Conservation (phyloP, 2,888 invertebrate genomes). For the Ophioninae sp. region DNA sequence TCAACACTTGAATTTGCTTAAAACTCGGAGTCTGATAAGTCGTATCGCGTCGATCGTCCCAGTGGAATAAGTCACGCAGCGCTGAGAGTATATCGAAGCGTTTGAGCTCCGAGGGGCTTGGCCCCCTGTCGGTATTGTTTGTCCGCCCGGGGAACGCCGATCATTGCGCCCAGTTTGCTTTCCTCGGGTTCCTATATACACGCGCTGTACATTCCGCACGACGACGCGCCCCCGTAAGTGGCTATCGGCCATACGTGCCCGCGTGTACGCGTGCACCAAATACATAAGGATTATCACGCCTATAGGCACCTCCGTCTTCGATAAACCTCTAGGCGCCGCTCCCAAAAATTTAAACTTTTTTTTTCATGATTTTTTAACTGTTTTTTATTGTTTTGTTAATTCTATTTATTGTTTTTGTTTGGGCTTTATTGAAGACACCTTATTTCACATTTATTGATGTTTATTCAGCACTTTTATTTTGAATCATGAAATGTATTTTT, state of each 20-base stretch:
- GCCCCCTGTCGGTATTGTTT: conserved; percentile 58
- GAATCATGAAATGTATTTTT: too few species aligned
- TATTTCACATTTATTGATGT: too few species aligned
- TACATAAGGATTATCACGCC: conserved; percentile 24
- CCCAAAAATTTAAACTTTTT: too few species aligned
- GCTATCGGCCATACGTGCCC: conserved; percentile 40
- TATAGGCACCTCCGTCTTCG: not conserved
- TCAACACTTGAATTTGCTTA: not conserved
- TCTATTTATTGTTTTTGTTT: too few species aligned
- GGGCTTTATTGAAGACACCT: too few species aligned
- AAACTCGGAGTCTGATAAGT: conserved; percentile 5
- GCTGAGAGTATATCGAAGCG: conserved; percentile 24
- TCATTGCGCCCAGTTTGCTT: conserved; percentile 54
- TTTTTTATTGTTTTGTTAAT: too few species aligned
- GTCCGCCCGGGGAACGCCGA: conserved; percentile 49
- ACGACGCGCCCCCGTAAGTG: conserved; percentile 49
- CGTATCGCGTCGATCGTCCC: conserved; percentile 3
- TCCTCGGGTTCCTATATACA: conserved; percentile 29
- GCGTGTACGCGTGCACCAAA: conserved; percentile 36
- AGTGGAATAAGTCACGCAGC: conserved; percentile 22
- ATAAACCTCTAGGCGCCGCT: too few species aligned
- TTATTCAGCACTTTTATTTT: too few species aligned
- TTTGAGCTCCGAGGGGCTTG: conserved; percentile 58
- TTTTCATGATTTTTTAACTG: too few species aligned
- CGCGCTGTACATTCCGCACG: conserved; percentile 46